Base-by-base conservation (phyloP, 2,797 vertebrate genomes). In the Linurgus olivaceus region DNA sequence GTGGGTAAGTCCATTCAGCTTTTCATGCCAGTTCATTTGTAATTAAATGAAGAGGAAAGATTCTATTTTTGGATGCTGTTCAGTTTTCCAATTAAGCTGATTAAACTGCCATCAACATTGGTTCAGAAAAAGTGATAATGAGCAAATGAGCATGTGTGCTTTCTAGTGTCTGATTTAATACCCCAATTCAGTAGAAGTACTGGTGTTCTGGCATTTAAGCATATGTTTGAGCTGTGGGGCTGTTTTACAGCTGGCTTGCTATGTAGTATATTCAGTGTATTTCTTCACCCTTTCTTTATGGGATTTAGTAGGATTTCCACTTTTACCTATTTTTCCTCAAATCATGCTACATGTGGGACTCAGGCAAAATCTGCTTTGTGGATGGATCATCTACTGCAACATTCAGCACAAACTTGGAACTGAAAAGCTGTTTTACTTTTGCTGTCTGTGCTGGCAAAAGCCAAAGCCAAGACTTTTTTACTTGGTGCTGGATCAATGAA, bases 371-470 rank as follows among this genome's bases (percentile, higher is more conserved):
- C 51, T 58, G 17, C 24, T 47, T 83, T 84, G 45, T 5, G 1
- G 31, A 14, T 90, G 1, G 33, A 13, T 92, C 35, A 11, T 55
- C 13, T 77, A 28, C 6, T n/a, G 47, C 2, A 16, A 18, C 16
- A 25, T 35, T 52, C 62, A 83, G 33, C 19, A 55, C 50, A 51
- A 51, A 68, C 19, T 24, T 65, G 35, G 62, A 87, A 57, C 19
- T 21, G 52, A 57, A 59, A 82, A 57, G 28, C 38, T 85, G 44
- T 44, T 94, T 86, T 44, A 51, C 51, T 88, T 95, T 37, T 94
- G 75, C 66, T 89, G 67, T 86, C 71, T 92, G 63, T 94, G 74
- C 80, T 94, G 96, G 85, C 65, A 91, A 57, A 84, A 83, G 31
- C 45, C 37, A 59, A 84, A 70, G 7, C 44, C 24, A 57, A 50